phyloP scores from a whole-genome alignment of 2,888 invertebrate genomes.

The Stegana nigrithorax region DNA sequence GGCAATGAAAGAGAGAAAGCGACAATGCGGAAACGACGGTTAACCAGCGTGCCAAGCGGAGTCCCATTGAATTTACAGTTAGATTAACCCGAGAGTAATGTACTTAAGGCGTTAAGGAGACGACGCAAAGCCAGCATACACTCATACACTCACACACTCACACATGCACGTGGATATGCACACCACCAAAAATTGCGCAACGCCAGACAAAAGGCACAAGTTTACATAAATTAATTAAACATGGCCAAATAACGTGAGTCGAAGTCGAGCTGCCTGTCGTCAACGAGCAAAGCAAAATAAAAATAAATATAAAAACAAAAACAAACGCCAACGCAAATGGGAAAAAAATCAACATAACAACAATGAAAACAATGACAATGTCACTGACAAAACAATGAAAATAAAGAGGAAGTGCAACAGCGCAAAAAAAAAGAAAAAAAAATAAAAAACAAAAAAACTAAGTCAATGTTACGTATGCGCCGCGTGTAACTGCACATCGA shows the following conservation, averaged over 20 bases:
- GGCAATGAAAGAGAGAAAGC: not conserved
- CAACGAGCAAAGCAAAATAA: not conserved
- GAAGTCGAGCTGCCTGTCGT: not conserved
- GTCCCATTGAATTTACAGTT: not conserved
- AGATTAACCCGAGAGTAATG: no score
- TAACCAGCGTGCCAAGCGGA: not conserved
- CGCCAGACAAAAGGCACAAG: conserved; percentile 12
- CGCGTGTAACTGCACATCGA: conserved; percentile 18
- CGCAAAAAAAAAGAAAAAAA: conserved; percentile 18
- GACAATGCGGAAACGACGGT: not conserved
- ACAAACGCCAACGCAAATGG: not conserved
- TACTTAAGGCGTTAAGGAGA: no score
- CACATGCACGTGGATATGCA: no score
- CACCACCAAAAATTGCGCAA: not conserved
- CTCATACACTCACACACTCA: no score
- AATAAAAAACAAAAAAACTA: conserved; percentile 9
- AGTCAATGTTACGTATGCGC: conserved; percentile 39
- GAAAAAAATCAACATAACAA: not conserved
- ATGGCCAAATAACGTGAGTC: conserved; percentile 46
- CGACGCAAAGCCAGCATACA: no score
- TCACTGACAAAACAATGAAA: conserved; percentile 16
- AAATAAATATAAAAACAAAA: not conserved
- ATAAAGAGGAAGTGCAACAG: not conserved
- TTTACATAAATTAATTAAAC: conserved; percentile 55
- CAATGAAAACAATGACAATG: no score